Evolutionary conservation across 92 coral and sea anemone species (phyloP), one percentile per base, ranked within the genome.

Genomic region (Umimayanthus chanpuru): DNA sequence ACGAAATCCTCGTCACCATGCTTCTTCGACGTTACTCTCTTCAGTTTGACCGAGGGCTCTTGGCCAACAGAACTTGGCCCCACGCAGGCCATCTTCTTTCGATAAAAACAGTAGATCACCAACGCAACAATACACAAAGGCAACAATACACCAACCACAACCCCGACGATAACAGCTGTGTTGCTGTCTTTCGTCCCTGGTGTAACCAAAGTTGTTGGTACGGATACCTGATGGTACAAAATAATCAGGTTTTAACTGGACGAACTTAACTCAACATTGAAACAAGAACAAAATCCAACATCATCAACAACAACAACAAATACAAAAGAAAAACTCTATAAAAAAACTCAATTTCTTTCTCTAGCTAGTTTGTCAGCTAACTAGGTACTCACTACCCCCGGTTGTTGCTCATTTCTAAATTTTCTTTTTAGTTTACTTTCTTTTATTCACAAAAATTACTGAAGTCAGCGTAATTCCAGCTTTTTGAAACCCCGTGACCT

Each of bases 91-190:
- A 65, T 15, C 66, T 83, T 83, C 66, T 83, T 83, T 5, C 78
- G 87, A 55, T 44, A 29, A 11, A 30, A 70, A 70, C 29, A 68
- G 66, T 83, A 83, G 39, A 44, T 9, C 61, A 44, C 74, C 38
- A 43, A 14, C 20, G 65, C 49, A 70, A 70, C 26, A 29, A 83
- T 2, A 16, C 28, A 11, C 28, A 83, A 6, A 16, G 44, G 5
- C 18, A 83, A 4, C 12, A 70, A 14, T 9, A 70, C 64, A 28
- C 87, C 87, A 20, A 83, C 0, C 2, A 43, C 47, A 16, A 55
- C 30, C 6, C 87, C 87, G 40, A 83, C 77, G 6, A 83, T 83
- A 38, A n/a, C 65, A 29, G 44, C 87, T 49, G 87, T 83, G 8
- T 70, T 73, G 32, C 70, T 73, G 50, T 70, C 77, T 39, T 83